Evolutionary conservation across 2,113 vertebrate species (phyloP).

Genomic region (Ciconia stormi): DNA sequence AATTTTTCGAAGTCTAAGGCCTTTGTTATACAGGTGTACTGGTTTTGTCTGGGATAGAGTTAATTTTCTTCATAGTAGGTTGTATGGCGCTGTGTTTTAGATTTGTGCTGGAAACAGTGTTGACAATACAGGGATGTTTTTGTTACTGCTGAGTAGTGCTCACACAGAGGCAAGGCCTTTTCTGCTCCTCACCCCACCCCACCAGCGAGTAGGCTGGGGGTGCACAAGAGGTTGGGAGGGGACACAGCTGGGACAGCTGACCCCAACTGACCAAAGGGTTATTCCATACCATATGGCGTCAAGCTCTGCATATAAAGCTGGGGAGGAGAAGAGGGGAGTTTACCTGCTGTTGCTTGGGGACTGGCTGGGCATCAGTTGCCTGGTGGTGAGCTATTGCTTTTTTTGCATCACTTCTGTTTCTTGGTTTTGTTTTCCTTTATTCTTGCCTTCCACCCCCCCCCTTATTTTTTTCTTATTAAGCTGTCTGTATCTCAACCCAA

Average conservation of each 20-base stretch:
- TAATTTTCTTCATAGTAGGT: background rate
- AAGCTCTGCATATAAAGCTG: background rate
- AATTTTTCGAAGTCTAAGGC: background rate
- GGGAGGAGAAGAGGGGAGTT: background rate
- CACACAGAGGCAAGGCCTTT: background rate
- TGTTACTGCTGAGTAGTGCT: background rate
- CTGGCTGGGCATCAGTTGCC: background rate
- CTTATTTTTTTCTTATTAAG: background rate
- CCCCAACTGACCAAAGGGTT: background rate
- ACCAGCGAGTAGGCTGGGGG: fast-evolving
- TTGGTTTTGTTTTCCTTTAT: background rate
- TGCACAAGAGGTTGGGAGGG: fast-evolving
- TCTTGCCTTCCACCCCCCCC: fast-evolving
- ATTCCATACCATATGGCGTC: background rate
- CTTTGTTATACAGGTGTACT: background rate
- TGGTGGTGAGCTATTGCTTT: background rate
- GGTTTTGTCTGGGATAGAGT: background rate
- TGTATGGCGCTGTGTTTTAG: background rate
- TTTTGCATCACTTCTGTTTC: background rate
- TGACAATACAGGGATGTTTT: background rate
- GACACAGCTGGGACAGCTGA: background rate
- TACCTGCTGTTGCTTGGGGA: background rate
- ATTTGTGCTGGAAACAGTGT: background rate
- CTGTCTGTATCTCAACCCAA: background rate
- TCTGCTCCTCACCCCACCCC: background rate